Evolutionary conservation across 2,113 vertebrate species (phyloP).

Genomic region (Australoheros scitulus): DNA sequence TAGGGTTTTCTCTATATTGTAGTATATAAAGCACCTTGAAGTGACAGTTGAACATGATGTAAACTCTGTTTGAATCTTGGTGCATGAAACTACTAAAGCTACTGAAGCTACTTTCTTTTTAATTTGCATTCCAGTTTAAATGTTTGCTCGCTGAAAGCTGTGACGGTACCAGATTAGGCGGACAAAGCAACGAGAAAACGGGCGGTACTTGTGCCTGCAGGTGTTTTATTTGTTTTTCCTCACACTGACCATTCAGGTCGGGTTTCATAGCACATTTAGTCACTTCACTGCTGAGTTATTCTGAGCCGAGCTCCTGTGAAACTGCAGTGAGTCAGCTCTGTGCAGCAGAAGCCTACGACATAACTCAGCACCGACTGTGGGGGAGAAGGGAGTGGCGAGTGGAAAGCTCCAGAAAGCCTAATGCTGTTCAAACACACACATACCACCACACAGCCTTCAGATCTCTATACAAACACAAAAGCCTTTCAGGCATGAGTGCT

Average conservation of each 20-base stretch:
- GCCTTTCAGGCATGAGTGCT: background rate
- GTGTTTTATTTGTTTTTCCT: background rate
- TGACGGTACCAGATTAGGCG: too few relatives aligned
- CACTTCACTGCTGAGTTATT: constrained; percentile 3
- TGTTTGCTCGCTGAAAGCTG: background rate
- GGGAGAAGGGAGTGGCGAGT: constrained; percentile 42
- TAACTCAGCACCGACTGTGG: constrained; percentile 30
- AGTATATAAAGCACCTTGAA: too few relatives aligned
- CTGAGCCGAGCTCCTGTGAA: constrained; percentile 11
- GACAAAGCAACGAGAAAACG: background rate
- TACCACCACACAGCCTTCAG: background rate
- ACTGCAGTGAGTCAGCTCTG: constrained; percentile 50
- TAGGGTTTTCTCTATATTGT: too few relatives aligned
- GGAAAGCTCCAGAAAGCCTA: constrained; percentile 13
- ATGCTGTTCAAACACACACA: constrained; percentile 17
- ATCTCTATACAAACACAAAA: background rate
- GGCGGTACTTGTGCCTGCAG: background rate
- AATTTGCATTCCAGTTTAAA: background rate
- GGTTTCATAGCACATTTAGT: background rate
- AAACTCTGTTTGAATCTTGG: background rate
- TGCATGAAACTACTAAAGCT: background rate
- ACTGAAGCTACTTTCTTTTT: background rate
- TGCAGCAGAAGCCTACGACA: background rate
- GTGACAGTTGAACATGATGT: background rate
- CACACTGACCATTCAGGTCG: background rate